phyloP scores from a whole-genome alignment of 2,797 vertebrate species.

The Anabas testudineus region DNA sequence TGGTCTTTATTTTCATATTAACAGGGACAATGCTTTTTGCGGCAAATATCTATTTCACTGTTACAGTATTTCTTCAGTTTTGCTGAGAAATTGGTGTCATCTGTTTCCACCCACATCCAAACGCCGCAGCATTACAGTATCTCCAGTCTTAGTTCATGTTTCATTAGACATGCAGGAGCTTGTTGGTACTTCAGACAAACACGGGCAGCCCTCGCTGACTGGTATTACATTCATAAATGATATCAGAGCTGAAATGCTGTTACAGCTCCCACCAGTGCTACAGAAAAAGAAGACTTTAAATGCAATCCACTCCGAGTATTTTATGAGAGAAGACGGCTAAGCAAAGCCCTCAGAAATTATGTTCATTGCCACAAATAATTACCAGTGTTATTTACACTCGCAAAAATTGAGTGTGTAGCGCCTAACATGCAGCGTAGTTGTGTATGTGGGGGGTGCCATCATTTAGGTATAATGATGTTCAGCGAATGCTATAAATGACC shows the following conservation, averaged over 20 bases:
- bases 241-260: conserved; percentile 51
- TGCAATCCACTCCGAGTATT: conserved; percentile 15
- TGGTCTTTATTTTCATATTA: conserved; percentile 58
- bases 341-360: conserved; percentile 11
- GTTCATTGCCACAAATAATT: conserved; percentile 45
- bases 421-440: conserved; percentile 9
- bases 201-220: conserved; percentile 20
- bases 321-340: neutral
- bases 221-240: conserved; percentile 55
- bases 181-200: conserved; percentile 36
- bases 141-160: conserved; percentile 39
- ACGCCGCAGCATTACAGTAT: conserved; percentile 41
- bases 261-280: conserved; percentile 31
- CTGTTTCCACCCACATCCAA: conserved; percentile 52
- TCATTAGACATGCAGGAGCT: conserved; percentile 54
- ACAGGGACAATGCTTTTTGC: conserved; percentile 51
- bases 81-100: conserved; percentile 42
- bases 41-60: conserved; percentile 69
- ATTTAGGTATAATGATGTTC: conserved; percentile 54
- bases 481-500: conserved; percentile 58
- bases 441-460: conserved; percentile 34
- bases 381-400: conserved; percentile 45
- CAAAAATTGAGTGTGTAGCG: conserved; percentile 20
- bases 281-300: conserved; percentile 35
- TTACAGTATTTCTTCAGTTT: conserved; percentile 24